Evolutionary conservation across 2,888 invertebrate genomes (phyloP).

Genomic region (Liodrosophila aerea): DNA sequence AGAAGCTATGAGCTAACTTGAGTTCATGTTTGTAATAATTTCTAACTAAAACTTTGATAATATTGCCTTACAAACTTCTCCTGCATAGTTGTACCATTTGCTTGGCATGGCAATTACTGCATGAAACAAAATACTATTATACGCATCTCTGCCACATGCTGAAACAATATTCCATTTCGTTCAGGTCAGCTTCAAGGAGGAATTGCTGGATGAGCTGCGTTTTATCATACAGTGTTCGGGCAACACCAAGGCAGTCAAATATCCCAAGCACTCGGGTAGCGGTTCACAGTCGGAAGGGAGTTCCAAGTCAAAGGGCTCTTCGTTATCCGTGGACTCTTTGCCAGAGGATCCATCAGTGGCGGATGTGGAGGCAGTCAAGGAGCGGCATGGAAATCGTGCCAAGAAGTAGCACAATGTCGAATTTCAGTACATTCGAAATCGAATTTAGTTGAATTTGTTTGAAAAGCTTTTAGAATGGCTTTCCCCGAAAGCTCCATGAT

Average conservation of each 20-base stretch:
- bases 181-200: conserved; percentile 87
- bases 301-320: conserved; percentile 67
- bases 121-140: not conserved
- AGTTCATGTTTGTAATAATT: conserved; percentile 7
- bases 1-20: conserved; percentile 9
- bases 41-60: not conserved
- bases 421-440: conserved; percentile 6
- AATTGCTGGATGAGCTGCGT: conserved; percentile 87
- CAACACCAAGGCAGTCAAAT: conserved; percentile 87
- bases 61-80: not conserved
- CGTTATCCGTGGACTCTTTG: conserved; percentile 72
- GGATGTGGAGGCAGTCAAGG: conserved; percentile 41
- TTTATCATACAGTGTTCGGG: conserved; percentile 89
- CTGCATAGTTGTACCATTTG: conserved; percentile 3
- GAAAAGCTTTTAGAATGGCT: not conserved
- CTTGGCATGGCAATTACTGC: conserved; percentile 4
- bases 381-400: conserved; percentile 28
- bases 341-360: conserved; percentile 54
- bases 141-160: not conserved
- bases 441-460: not conserved
- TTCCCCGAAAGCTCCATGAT: too few relatives aligned
- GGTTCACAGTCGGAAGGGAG: conserved; percentile 50
- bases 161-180: too few relatives aligned
- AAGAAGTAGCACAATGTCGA: conserved; percentile 43
- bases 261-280: conserved; percentile 79